These are phyloP conservation scores for Engystomops pustulosus DNA, from an alignment of 2,113 vertebrate species.

Conservation along the genomic window DNA sequence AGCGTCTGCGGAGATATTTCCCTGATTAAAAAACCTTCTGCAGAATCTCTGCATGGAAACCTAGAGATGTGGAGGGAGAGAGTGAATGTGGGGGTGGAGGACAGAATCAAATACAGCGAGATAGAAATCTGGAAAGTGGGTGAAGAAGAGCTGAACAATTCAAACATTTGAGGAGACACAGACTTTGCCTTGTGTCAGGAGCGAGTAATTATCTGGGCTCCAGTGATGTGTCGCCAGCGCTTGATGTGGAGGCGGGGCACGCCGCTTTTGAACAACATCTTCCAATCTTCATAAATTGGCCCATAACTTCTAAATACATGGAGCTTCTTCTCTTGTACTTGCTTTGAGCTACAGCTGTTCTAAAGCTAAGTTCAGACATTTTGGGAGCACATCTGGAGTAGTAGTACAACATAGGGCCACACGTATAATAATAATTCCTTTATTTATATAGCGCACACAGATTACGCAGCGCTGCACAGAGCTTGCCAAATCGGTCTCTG, in stretches of 20 bases:
- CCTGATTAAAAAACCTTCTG: not conserved
- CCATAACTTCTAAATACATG: not conserved
- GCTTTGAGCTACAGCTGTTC: no score
- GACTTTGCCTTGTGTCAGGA: not conserved
- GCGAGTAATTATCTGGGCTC: not conserved
- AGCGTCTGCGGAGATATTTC: constrained; percentile 18
- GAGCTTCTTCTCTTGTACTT: not conserved
- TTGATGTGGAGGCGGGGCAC: not conserved
- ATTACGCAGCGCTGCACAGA: no score
- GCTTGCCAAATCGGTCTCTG: no score
- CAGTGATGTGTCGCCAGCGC: not conserved
- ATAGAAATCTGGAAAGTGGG: not conserved
- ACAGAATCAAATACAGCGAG: not conserved
- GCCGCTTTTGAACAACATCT: not conserved
- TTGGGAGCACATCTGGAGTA: no score
- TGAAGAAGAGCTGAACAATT: not conserved
- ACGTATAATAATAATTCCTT: no score
- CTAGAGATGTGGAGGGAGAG: not conserved
- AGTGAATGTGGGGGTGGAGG: not conserved
- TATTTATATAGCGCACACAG: no score
- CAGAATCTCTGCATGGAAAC: not conserved
- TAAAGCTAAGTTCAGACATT: no score
- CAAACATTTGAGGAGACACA: not conserved
- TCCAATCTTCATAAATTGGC: not conserved
- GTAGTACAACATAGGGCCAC: no score